Evolutionary conservation across 2,888 invertebrate genomes (phyloP), one percentile per base, ranked within the genome.

Genomic region (Thalpophila matura): DNA sequence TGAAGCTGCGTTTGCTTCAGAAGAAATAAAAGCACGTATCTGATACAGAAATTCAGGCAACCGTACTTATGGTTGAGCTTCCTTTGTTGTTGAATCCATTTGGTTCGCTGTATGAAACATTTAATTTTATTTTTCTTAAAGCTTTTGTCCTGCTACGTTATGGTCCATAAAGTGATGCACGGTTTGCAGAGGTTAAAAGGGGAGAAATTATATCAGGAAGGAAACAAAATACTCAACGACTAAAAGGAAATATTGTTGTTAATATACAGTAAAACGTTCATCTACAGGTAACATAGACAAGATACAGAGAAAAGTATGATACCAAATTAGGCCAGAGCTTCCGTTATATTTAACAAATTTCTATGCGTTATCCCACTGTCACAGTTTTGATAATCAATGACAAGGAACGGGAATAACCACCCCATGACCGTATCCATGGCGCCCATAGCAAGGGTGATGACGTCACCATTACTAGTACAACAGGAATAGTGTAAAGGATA

Each of bases 371-470:
- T 33, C 16, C 47, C 16, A 46, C 6, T 49, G 51, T 57, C 50
- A 66, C 43, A 59, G 37, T 65, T 57, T 47, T 57, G 65, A 63
- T 66, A 81, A 74, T 77, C 77, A 75, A 78, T 79, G 61, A 29
- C 59, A 73, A 56, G 58, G 64, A 78, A 76, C 80, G 77, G 82
- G 79, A 83, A 82, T 79, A 76, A 79, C 75, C 80, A 75, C 69
- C 66, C 70, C 58, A 66, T 57, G 75, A 76, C 70, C 71, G 80
- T 82, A 80, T 80, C 78, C 78, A 86, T 82, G 83, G 76, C 73
- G 70, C 76, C 79, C 63, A 73, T 65, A 35, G 66, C 72, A 69
- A 76, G 77, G 79, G 70, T 69, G 75, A 67, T 85, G 84, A 85
- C 86, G 84, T 83, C 84, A 86, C 68, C 53, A 35, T 54, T 56